Evolutionary conservation across 2,113 vertebrate genomes (phyloP), one percentile per base, ranked within the genome.

Genomic region (Empidonax traillii): DNA sequence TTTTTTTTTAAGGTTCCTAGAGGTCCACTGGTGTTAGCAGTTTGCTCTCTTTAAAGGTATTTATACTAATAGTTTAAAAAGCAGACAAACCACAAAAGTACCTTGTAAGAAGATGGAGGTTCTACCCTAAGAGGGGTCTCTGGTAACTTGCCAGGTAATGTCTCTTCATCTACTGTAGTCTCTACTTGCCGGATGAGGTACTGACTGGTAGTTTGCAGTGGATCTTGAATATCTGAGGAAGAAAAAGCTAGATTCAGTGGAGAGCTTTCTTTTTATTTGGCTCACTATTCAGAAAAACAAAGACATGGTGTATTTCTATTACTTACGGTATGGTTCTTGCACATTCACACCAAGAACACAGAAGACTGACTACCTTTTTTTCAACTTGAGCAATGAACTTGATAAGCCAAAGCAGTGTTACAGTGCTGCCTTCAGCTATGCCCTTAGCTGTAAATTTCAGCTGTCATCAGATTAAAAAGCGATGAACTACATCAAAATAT

Each of bases 181-280:
- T 99, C 99, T 13, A 97, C 98, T 72, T 98, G 98, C 93, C 96
- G 97, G 58, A 98, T 85, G 17, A 98, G 98, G 86, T 99, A 99
- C 93, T 99, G 99, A 94, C 99, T 99, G 81, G 99, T 99, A 82
- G 99, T 99, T 85, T 99, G 98, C 62, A 98, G 93, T 10, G 98
- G 97, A 87, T 98, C 96, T 89, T 98, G 98, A 78, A 97, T 97
- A 85, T 98, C 99, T 93, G 68, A 95, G 95, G 71, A 73, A 89
- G 46, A 79, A 87, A 87, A 82, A 86, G 87, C 33, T 37, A 85
- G 14, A 66, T 77, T 90, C 68, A 87, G 30, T 8, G 7, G 5
- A 23, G 10, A 37, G 56, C 6, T 66, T 59, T 17, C 12, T 61
- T 75, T 71, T 62, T 47, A 28, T 47, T 53, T 73, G 31, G 84